Evolutionary conservation across 2,797 vertebrate genomes (phyloP).

Genomic region (Neosilurus mollespiculum): DNA sequence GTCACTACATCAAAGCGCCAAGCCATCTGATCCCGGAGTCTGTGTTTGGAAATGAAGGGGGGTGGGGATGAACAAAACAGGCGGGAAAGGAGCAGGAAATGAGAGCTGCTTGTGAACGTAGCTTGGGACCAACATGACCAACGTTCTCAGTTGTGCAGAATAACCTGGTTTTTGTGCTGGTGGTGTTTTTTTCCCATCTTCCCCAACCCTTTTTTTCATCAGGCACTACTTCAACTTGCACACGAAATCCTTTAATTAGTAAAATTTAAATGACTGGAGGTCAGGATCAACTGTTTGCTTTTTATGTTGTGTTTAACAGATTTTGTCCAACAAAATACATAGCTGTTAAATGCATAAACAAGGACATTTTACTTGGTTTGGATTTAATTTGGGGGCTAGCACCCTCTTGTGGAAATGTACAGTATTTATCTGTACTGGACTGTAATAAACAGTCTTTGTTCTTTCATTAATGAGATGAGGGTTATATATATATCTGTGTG

Average conservation of each 20-base stretch:
- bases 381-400: constrained; percentile 1
- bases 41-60: constrained; percentile 32
- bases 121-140: constrained; percentile 60
- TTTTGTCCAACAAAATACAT: constrained; percentile 19
- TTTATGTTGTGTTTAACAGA: not conserved
- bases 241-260: constrained; percentile 17
- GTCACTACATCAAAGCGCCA: constrained; percentile 35
- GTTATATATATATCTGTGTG: not conserved
- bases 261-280: not conserved
- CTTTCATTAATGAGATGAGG: not conserved
- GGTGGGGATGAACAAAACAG: constrained; percentile 43
- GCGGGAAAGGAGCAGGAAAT: constrained; percentile 66
- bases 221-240: constrained; percentile 13
- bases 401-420: constrained; percentile 62
- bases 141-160: constrained; percentile 51
- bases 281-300: not conserved
- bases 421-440: not conserved
- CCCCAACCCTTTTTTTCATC: constrained; percentile 32
- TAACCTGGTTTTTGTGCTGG: constrained; percentile 1
- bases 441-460: not conserved
- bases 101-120: constrained; percentile 64
- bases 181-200: not conserved
- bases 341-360: not conserved
- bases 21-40: constrained; percentile 31
- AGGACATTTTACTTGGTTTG: not conserved